Percentiles rank a stretch among this genome's conserved stretches.
Conservation (phyloP, 2,888 invertebrate species). For the Acronicta aceris region DNA sequence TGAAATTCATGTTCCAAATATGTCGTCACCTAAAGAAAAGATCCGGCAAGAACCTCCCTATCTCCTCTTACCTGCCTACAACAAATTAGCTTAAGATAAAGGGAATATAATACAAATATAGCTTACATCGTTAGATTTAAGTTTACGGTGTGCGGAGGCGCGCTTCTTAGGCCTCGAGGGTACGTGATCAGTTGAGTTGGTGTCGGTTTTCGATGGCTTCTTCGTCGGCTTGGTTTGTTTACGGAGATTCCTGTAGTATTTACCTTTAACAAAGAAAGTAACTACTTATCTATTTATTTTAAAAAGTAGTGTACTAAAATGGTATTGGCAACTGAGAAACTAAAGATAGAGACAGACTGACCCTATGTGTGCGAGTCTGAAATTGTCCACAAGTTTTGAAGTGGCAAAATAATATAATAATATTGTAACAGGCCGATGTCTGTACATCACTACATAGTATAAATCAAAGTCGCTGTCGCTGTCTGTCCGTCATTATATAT, state of each 20-base stretch:
- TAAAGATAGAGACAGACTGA: too few species aligned
- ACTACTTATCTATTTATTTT: too few species aligned
- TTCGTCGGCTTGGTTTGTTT: conserved; percentile 78
- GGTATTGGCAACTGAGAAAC: too few species aligned
- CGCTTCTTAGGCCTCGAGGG: conserved; percentile 86
- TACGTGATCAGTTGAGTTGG: conserved; percentile 75
- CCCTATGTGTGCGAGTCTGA: too few species aligned
- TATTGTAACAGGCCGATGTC: too few species aligned
- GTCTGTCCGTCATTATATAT: too few species aligned
- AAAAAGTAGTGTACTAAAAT: neutral
- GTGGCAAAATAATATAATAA: too few species aligned
- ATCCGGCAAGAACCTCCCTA: neutral
- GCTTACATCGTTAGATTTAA: conserved; percentile 75
- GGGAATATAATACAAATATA: neutral
- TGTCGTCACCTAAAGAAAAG: neutral
- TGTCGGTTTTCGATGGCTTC: conserved; percentile 78
- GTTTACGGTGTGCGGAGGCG: conserved; percentile 80
- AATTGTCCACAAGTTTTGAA: too few species aligned
- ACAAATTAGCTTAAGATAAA: neutral
- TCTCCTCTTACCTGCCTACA: too few species aligned
- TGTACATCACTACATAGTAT: too few species aligned
- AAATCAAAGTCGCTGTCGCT: too few species aligned
- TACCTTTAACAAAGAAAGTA: conserved; percentile 66
- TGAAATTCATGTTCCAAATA: too few species aligned
- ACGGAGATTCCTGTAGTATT: conserved; percentile 81